Base-by-base conservation (phyloP, 2,888 invertebrate species). In the Polyploca ridens region DNA sequence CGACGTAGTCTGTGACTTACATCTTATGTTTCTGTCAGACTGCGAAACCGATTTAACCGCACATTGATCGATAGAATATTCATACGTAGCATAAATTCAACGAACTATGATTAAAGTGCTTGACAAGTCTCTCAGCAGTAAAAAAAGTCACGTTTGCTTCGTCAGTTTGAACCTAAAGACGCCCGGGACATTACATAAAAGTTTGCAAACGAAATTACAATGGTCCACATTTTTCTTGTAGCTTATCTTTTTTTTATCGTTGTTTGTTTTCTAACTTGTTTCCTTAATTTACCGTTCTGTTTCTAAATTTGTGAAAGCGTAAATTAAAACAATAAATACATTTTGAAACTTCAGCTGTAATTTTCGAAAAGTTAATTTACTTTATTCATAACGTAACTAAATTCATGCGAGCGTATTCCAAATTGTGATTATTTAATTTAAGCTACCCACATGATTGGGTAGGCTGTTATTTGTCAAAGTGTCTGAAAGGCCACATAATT, bases 191-290 rank as follows among this genome's bases (percentile, higher is more conserved):
- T 76, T 80, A 78, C 74, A 72, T 46, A 66, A 80, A 84, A 85
- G 77, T 87, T 86, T 57, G 66, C 63, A 78, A 87, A 85, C 76
- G 68, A 78, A 84, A 84, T 87, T 86, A 84, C 76, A 70, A 59
- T 62, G 75, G 67, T 73, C 68, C 69, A 76, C 76, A 78, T 82
- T 83, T 87, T 79, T 74, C 78, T 69, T 63, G 65, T 67, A 76
- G 69, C 76, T 81, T 72, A 71, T 79, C 73, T 77, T 70, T 81
- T n/a, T 83, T 78, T 76, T 78, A 79, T 77, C 77, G 71, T 77
- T 77, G 68, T 69, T 79, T 83, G 77, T 81, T 83, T 75, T 66
- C 64, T 67, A 78, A 84, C 77, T 82, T 83, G 74, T 78, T 73
- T 74, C 72, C 73, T 68, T 77, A 70, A 76, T 79, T 84, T 82